Base-by-base conservation (phyloP, 2,113 vertebrate genomes). In the Asarcornis scutulata region DNA sequence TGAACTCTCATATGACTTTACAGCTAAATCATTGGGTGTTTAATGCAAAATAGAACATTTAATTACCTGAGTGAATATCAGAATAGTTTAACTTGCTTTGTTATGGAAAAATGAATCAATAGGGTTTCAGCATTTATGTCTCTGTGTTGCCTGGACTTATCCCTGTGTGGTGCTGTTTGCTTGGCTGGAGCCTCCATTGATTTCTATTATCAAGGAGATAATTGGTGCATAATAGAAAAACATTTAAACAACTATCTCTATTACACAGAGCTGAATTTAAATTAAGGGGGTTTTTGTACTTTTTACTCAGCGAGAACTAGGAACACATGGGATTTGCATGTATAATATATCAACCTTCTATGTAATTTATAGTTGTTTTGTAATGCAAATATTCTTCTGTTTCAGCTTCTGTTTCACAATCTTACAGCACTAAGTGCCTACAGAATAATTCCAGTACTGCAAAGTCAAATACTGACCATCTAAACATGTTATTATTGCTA, bases 141-240 rank as follows among this genome's bases (percentile, higher is more conserved):
- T 90, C 7, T 0, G 23, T 86, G 88, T 72, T 68, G 88, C 73
- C 88, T 56, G 95, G 69, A 68, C 86, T 22, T 7, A 40, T 72
- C 34, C 56, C 73, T 83, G 13, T 83, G 60, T 78, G 26, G 34
- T 68, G 44, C 38, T 50, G 15, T 72, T 92, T 93, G 93, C 29
- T 2, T 83, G 83, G 91, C 64, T 75, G 68, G 3, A 86, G 32
- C 34, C 23, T 93, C 34, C 38, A 68, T 64, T 84, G 50, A 52
- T 52, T 94, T 83, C 48, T 82, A 31, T 81, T 88, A 91, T 78
- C 87, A 91, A 60, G 42, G 62, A 46, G 52, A 88, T 78, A 90
- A 96, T 78, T 78, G 56, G 56, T 63, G 68, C 63, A 66, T 48
- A 94, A 93, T 72, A 46, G 83, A 95, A 94, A 94, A 77, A 77